Evolutionary conservation across 2,797 vertebrate species (phyloP), one percentile per base, ranked within the genome.

Genomic region (Poeciliopsis paucimaculata): DNA sequence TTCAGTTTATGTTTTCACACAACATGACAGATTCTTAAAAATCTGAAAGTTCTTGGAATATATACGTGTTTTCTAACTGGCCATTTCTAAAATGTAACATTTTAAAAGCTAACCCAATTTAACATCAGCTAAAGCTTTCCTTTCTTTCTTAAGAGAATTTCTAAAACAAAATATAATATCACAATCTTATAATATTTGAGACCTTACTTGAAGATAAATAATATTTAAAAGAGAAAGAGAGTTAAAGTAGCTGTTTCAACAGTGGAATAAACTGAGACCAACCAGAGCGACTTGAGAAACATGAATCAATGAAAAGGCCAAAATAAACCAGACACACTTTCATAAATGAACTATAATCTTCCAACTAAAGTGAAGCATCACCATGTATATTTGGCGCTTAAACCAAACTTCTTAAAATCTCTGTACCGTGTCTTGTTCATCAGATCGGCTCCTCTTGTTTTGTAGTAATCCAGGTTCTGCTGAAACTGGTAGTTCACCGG

Each of bases 391-490:
- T 26, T 62, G 8, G 34, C 41, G 34, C 66, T 45, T 4, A 70
- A 39, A 41, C 16, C 36, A 68, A 39, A 39, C 49, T 23, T 23
- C 2, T 8, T 9, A 51, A 51, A 23, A 51, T 23, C 20, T 23
- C 57, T 71, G 95, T 96, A 99, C 98, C 97, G 96, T 43, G 97
- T 96, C 92, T 97, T 98, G 93, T 97, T 98, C 95, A 99, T 96
- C 78, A 99, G 93, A 79, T 99, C 98, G 23, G 98, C 97, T 84
- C 98, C 98, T 28, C 97, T 95, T 16, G 97, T 98, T 94, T 97
- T 99, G 93, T 99, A 99, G 92, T 98, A 99, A 91, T 99, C 98
- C 92, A 99, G 94, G 93, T 98, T 99, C 93, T 98, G 98, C 81
- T 98, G 98, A 86, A 99, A 99, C 76, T 99, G 98, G 78, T 98